Conservation (phyloP, 2,888 invertebrate genomes). For the Chironomus tentans region DNA sequence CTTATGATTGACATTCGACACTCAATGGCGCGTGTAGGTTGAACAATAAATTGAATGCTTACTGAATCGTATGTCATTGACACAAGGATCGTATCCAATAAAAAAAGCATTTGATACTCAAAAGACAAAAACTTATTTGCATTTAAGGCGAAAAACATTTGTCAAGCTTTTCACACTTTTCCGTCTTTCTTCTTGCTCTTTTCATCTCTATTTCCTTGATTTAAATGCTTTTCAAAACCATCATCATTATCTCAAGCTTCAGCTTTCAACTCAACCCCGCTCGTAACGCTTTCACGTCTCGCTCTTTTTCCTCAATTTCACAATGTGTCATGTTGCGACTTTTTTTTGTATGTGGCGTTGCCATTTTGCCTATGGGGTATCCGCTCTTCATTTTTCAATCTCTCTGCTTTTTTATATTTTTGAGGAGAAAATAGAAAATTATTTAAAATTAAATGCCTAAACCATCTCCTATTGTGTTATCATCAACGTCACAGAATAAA, state of each 20-base stretch:
- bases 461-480: not conserved
- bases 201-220: not conserved
- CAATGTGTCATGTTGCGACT: not conserved
- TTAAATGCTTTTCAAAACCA: no score
- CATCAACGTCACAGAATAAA: not conserved
- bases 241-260: not conserved
- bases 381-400: not conserved
- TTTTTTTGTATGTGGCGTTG: not conserved
- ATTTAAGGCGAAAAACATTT: constrained; percentile 16
- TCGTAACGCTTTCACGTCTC: not conserved
- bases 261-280: not conserved
- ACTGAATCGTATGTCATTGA: not conserved
- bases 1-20: not conserved
- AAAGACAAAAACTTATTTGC: constrained; percentile 16
- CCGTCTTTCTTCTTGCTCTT: not conserved
- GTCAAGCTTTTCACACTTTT: constrained; percentile 17
- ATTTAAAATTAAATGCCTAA: not conserved
- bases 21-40: not conserved
- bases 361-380: not conserved
- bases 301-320: no score
- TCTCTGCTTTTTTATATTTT: not conserved
- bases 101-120: not conserved
- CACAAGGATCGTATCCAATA: not conserved
- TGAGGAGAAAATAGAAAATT: not conserved
- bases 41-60: not conserved